Base-by-base conservation (phyloP, 2,113 vertebrate genomes). In the Alaudala cheleensis region DNA sequence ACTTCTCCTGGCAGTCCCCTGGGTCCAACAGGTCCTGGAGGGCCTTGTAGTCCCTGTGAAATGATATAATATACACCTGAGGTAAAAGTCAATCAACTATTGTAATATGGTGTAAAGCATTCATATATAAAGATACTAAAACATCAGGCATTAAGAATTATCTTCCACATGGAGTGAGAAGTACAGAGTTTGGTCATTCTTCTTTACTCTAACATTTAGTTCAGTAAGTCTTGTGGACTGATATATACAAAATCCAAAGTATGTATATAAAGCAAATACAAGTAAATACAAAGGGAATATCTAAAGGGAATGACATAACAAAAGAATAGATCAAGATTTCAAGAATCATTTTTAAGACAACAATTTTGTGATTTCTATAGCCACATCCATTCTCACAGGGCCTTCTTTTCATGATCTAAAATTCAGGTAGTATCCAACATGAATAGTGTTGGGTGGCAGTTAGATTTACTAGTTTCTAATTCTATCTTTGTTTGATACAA, bases 11-110 rank as follows among this genome's bases (percentile, higher is more conserved):
- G 97, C 62, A 97, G 95, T 95, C 99, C 99, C 90, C 96, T 97
- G 80, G 98, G 98, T 89, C 99, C 99, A 6, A 82, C 77, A 65
- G 98, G 91, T 91, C 99, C 99, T 94, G 97, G 91, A 69, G 97
- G 96, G 88, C 99, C 99, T 96, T 98, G 97, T 34, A 97, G 98
- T 90, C 99, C 99, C 99, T 99, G 97, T 93, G 94, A 96, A 73
- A 91, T 22, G 33, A 91, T 5, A 72, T 9, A 93, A 62, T 2
- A 88, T 15, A 76, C 1, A 7, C 16, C 61, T 90, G 60, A 94
- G 37, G 20, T 57, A 58, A 51, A 61, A 92, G 40, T n/a, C 67
- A 73, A 54, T 31, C 12, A 10, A 56, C 7, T 66, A 40, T 10
- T 69, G 15, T 33, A 88, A 50, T 34, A 81, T 0, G 1, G 24